A percentile compares a stretch with the other conserved stretches of the same genome.
Evolutionary conservation across 2,888 invertebrate species (phyloP).

Genomic region (Hydropsyche betteni): DNA sequence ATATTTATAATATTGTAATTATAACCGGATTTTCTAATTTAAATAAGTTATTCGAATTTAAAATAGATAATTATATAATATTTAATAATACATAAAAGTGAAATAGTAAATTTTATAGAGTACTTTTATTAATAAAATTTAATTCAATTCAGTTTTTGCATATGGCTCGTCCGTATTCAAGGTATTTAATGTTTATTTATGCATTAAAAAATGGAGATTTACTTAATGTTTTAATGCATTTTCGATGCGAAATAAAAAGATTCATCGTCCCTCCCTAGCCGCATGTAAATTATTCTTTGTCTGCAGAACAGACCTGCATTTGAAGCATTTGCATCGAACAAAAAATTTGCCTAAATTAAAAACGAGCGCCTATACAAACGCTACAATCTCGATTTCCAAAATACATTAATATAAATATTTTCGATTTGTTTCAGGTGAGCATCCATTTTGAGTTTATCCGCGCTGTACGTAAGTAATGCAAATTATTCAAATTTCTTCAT

Average conservation of each 20-base stretch:
- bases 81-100: too few species aligned
- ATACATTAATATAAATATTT: background rate
- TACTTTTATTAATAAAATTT: too few species aligned
- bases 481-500: constrained; percentile 4
- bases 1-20: too few species aligned
- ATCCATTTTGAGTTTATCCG: background rate
- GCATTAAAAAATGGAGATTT: too few species aligned
- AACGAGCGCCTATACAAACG: background rate
- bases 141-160: too few species aligned
- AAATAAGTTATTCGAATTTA: too few species aligned
- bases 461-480: background rate
- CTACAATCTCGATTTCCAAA: background rate
- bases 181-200: too few species aligned
- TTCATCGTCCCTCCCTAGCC: background rate
- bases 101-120: too few species aligned
- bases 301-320: constrained; percentile 23
- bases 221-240: constrained; percentile 22
- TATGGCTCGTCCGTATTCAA: too few species aligned
- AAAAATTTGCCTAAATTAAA: background rate
- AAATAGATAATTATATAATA: too few species aligned
- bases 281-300: constrained; percentile 28
- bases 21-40: too few species aligned
- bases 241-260: constrained; percentile 6
- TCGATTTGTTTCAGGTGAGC: constrained; percentile 23
- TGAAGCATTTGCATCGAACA: constrained; percentile 28